Evolutionary conservation across 2,113 vertebrate species (phyloP), one percentile per base, ranked within the genome.

Genomic region (Hemibagrus wyckioides): DNA sequence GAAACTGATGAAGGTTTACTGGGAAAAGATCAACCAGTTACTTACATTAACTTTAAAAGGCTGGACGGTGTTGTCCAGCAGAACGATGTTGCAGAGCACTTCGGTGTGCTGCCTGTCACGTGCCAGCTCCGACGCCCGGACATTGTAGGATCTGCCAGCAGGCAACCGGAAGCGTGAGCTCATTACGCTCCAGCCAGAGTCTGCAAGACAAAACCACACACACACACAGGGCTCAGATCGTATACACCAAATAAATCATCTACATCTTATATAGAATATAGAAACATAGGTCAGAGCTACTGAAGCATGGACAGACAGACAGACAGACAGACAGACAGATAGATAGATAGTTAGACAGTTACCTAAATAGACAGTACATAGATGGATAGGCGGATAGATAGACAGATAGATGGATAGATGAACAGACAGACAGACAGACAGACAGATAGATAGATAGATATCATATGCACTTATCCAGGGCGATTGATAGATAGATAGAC

Each of bases 61-160:
- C 92, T 99, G 97, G 93, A 99, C 94, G 92, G 96, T 97, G 95
- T 98, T 99, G 94, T 99, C 98, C 96, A 99, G 94, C 92, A 99
- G 97, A 94, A 99, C 94, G 90, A 99, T 17, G 94, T 97, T 98
- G 95, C 98, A 99, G 96, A 99, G 96, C 96, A 99, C 97, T 94
- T 99, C 97, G 82, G 97, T 97, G 94, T 98, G 97, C 95, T 98
- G 98, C 95, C 97, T 96, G 94, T 99, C 98, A 93, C 98, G 96
- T 96, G 98, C 98, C 98, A 99, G 96, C 96, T 99, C 98, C 93
- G 97, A 98, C 90, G 97, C 97, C 95, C 97, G 98, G 91, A 99
- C 98, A 99, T 99, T 99, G 97, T 99, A 99, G 96, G 97, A 98
- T 99, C 97, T 99, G 97, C 98, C 98, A 96, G 98, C 95, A 96